Conservation (phyloP, 2,797 vertebrate genomes). For the Premnoplex brunnescens region DNA sequence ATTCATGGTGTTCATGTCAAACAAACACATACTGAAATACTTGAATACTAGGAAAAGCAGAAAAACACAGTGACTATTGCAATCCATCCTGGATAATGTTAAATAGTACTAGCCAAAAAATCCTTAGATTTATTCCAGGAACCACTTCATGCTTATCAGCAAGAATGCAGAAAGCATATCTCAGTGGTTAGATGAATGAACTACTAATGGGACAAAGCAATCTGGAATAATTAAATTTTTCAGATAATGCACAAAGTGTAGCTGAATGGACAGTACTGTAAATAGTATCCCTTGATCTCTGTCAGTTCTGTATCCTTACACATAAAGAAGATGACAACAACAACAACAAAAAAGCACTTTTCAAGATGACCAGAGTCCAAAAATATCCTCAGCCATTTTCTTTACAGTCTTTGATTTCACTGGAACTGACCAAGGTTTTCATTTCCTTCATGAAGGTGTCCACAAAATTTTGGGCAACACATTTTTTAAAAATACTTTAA, state of each 20-base stretch:
- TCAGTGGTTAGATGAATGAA: slow-evolving; percentile 37
- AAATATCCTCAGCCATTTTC: neutral
- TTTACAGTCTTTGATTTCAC: neutral
- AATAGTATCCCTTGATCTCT: neutral
- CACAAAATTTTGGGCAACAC: neutral
- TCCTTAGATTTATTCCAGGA: slow-evolving; percentile 37
- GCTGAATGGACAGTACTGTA: neutral
- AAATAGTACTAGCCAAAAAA: slow-evolving; percentile 2
- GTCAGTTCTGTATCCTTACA: neutral
- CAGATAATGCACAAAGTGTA: slow-evolving; percentile 24
- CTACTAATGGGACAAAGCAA: slow-evolving; percentile 43
- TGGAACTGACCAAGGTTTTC: neutral
- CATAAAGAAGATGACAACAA: neutral
- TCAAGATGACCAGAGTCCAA: neutral
- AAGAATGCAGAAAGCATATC: slow-evolving; percentile 33
- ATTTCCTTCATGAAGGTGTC: neutral
- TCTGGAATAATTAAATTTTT: slow-evolving; percentile 31
- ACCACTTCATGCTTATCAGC: slow-evolving; percentile 42
- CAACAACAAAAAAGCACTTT: fast-evolving
- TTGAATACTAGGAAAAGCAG: neutral
- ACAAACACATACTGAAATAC: neutral
- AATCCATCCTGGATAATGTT: neutral
- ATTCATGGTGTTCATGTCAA: neutral
- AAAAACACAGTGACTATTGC: neutral
- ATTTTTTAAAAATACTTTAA: neutral